Percentiles rank a stretch among this genome's conserved stretches.
Evolutionary conservation across 2,797 vertebrate species (phyloP).

Genomic region (Spinibarbus caldwelli): DNA sequence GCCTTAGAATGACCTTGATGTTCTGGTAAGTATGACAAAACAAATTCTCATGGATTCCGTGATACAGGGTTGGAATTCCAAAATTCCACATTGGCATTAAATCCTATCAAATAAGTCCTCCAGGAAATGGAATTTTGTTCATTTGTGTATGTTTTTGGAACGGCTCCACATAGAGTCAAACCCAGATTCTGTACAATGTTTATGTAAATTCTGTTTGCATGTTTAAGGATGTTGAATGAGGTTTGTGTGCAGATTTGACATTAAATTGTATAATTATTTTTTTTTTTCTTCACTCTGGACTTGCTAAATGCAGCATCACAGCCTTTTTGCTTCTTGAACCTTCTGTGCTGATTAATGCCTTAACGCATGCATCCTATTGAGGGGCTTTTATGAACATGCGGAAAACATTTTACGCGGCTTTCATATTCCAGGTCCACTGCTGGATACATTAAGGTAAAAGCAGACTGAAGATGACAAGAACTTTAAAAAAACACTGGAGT

Average conservation of each 20-base stretch:
- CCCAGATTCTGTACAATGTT: slow-evolving; percentile 45
- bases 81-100: slow-evolving; percentile 57
- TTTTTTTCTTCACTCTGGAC: slow-evolving; percentile 68
- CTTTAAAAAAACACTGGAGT: slow-evolving; percentile 1
- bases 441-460: slow-evolving; percentile 2
- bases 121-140: not conserved
- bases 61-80: slow-evolving; percentile 44
- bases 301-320: slow-evolving; percentile 24
- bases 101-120: slow-evolving; percentile 14
- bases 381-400: not conserved
- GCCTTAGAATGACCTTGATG: slow-evolving; percentile 31
- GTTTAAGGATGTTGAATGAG: slow-evolving; percentile 74
- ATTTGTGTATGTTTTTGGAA: slow-evolving; percentile 13
- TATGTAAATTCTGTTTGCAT: slow-evolving; percentile 75
- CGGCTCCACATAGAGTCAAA: not conserved
- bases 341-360: not conserved
- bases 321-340: slow-evolving; percentile 3
- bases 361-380: not conserved
- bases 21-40: slow-evolving; percentile 3
- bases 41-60: slow-evolving; percentile 4
- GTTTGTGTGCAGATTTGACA: slow-evolving; percentile 71
- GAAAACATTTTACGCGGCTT: not conserved
- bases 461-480: slow-evolving; percentile 1
- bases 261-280: slow-evolving; percentile 79
- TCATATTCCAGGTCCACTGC: not conserved